Conservation (phyloP, 2,888 invertebrate species). For the Nesidiocoris tenuis region DNA sequence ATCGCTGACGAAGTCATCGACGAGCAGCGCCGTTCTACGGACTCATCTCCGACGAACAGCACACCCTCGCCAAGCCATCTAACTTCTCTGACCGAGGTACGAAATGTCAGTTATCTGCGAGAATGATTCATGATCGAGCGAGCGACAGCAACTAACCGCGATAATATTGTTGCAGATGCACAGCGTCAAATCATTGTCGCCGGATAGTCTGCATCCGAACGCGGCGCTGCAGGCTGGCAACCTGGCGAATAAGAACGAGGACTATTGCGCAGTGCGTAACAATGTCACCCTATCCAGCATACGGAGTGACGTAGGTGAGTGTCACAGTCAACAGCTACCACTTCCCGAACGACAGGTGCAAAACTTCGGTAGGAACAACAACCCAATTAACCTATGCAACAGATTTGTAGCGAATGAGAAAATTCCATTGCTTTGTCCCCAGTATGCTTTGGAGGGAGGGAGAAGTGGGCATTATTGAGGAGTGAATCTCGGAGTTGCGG, state of each 20-base stretch:
- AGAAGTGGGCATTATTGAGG: too few species aligned
- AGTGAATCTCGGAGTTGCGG: too few species aligned
- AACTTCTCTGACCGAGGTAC: slow-evolving; percentile 46
- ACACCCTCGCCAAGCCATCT: slow-evolving; percentile 50
- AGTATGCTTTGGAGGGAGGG: too few species aligned
- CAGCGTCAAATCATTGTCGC: slow-evolving; percentile 34
- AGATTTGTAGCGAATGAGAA: too few species aligned
- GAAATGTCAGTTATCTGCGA: slow-evolving; percentile 11
- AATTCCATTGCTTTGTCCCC: too few species aligned
- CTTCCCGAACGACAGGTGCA: background rate
- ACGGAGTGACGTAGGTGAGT: slow-evolving; percentile 58
- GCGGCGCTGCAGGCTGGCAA: slow-evolving; percentile 1
- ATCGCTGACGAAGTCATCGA: slow-evolving; percentile 77
- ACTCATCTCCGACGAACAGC: slow-evolving; percentile 49
- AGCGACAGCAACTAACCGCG: too few species aligned
- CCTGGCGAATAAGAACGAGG: slow-evolving; percentile 28
- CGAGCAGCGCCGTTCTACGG: slow-evolving; percentile 58
- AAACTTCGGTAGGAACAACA: background rate
- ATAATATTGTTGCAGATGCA: slow-evolving; percentile 20
- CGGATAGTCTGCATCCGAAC: slow-evolving; percentile 32
- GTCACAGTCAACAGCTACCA: background rate
- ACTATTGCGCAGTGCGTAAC: slow-evolving; percentile 55
- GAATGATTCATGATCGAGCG: too few species aligned
- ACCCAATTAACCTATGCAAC: too few species aligned
- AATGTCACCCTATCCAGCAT: slow-evolving; percentile 57